Base-by-base conservation (phyloP, 2,888 invertebrate genomes). In the Clivina fossor region DNA sequence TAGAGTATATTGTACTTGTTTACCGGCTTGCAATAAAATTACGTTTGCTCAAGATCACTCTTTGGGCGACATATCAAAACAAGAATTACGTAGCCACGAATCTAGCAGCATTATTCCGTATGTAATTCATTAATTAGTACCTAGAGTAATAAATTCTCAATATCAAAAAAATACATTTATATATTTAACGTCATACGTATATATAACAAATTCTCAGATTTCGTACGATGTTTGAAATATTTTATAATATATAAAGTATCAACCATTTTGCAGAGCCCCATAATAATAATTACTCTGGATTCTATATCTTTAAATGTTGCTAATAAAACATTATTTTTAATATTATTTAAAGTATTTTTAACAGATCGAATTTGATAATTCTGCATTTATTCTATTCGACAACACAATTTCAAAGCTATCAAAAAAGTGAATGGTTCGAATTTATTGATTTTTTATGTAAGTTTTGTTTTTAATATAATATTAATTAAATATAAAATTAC, bases 391-490 rank as follows among this genome's bases (percentile, higher is more conserved):
- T 80, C 71, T 90, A 88, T 66, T 78, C 81, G 53, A 81, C 83
- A 30, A 83, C 83, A 44, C 82, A 83, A 43, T 89, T 89, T 66
- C 81, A 83, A 40, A 83, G 85, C 63, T 83, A 81, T 53, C 81
- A 85, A 1, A 89, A 89, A 72, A 87, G 85, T 44, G 88, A 88
- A 70, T 79, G 90, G 62, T 90, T 88, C 68, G 90, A 90, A 43
- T 84, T 90, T 49, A 88, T 90, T 0, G 90, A 90, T 72, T 88
- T 90, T 69, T 72, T 90, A 37, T 90, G 90, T 90, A 76, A 82
- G 86, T 81, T 66, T 15, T 24, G 38, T 47, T 43, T 48, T 9
- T 11, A 24, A n/a, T n/a, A n/a, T n/a, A n/a, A n/a, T n/a, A n/a
- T n/a, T n/a, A n/a, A n/a, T n/a, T n/a, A n/a, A n/a, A n/a, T n/a